These are phyloP conservation scores for Neomorphus geoffroyi DNA, from an alignment of 2,797 vertebrate species.

Conservation along the genomic window DNA sequence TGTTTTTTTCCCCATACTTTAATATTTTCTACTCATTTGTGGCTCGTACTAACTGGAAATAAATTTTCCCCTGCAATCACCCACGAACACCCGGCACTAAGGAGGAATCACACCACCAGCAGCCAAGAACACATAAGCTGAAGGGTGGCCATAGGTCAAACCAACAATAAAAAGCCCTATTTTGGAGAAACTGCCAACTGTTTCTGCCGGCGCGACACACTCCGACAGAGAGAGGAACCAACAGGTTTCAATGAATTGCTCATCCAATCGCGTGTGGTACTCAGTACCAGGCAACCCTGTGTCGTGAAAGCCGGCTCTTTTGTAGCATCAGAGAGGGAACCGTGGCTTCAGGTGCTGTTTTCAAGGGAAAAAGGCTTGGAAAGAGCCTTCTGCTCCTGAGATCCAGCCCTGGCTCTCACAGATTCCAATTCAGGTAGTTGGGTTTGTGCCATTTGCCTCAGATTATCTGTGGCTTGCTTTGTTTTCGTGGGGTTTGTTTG, in stretches of 20 bases:
- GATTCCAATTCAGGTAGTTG: not conserved
- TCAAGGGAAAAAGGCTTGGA: not conserved
- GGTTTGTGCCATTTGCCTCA: not conserved
- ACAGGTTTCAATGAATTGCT: not conserved
- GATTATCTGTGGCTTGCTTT: not conserved
- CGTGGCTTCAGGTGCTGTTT: not conserved
- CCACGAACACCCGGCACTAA: not conserved
- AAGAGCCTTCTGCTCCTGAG: not conserved
- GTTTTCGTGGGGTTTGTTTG: not conserved
- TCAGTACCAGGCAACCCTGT: not conserved
- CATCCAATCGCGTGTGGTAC: not conserved
- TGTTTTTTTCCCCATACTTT: not conserved
- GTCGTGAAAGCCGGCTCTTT: not conserved
- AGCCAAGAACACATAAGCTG: not conserved
- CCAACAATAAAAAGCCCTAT: not conserved
- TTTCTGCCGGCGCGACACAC: not conserved
- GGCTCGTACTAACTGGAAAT: not conserved
- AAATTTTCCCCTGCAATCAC: not conserved
- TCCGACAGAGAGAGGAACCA: not conserved
- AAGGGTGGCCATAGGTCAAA: not conserved
- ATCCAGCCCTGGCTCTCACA: not conserved
- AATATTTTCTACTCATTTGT: not conserved
- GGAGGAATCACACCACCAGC: rapidly evolving
- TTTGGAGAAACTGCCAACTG: not conserved
- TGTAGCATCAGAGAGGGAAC: not conserved